phyloP scores from a whole-genome alignment of 2,113 vertebrate species.

The Rhegmatorhina hoffmannsi region DNA sequence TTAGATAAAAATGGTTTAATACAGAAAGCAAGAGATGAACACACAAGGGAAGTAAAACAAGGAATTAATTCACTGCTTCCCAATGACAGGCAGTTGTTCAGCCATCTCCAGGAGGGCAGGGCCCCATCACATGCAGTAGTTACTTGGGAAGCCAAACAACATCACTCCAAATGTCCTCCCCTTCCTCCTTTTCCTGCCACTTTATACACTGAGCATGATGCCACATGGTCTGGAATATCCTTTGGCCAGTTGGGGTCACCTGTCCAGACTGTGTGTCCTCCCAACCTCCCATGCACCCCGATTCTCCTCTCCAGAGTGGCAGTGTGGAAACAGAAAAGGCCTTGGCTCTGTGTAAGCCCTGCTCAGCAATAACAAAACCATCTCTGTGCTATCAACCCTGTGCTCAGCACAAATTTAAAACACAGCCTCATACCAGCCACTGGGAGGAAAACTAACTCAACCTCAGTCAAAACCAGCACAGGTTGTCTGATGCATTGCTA shows the following conservation, averaged over 20 bases:
- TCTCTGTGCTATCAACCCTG: background rate
- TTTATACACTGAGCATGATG: background rate
- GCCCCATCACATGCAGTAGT: background rate
- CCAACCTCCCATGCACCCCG: fast-evolving
- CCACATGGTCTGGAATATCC: background rate
- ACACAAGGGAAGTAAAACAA: background rate
- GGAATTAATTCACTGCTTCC: background rate
- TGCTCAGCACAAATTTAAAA: background rate
- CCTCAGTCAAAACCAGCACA: background rate
- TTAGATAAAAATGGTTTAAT: background rate
- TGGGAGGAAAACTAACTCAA: background rate
- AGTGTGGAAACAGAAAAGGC: background rate
- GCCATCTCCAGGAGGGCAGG: background rate
- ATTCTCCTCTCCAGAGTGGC: fast-evolving
- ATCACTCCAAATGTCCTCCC: background rate
- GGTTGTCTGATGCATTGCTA: background rate
- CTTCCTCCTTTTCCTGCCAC: background rate
- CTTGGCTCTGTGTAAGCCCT: background rate
- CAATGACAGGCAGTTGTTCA: background rate
- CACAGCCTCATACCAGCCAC: too few relatives aligned
- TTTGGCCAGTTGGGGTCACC: background rate
- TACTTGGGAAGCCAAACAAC: background rate
- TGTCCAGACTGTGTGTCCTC: background rate
- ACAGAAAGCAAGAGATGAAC: fast-evolving
- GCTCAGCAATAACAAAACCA: background rate